Percentiles rank a stretch among this genome's conserved stretches.
phyloP scores from a whole-genome alignment of 2,113 vertebrate species.

The Piaya cayana region DNA sequence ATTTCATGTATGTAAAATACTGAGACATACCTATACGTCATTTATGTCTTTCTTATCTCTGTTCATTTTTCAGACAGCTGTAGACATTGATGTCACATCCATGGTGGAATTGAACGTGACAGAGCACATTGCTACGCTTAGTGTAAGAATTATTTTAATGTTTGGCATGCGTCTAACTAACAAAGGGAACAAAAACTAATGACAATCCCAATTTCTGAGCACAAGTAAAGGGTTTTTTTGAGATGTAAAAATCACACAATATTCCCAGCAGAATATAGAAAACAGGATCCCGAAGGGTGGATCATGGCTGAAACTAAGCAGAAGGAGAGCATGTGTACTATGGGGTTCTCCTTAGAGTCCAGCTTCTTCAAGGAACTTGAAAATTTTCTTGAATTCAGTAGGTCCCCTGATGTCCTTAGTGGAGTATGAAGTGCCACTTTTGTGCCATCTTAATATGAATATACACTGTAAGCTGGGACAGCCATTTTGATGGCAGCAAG shows the following conservation, averaged over 20 bases:
- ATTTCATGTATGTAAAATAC: not conserved
- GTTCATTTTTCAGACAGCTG: constrained; percentile 68
- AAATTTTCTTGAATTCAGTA: not conserved
- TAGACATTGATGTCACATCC: constrained; percentile 76
- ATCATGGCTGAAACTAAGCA: not conserved
- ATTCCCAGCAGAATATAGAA: not conserved
- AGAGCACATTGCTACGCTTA: constrained; percentile 48
- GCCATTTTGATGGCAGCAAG: not conserved
- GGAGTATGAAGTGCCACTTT: not conserved
- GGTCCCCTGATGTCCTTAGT: not conserved
- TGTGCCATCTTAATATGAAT: not conserved
- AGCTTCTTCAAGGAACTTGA: not conserved
- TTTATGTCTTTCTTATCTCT: not conserved
- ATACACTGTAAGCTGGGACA: not conserved
- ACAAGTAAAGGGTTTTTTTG: not conserved
- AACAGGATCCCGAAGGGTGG: not conserved
- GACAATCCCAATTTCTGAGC: not conserved
- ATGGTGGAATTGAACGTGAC: constrained; percentile 73
- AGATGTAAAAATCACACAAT: not conserved
- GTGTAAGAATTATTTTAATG: constrained; percentile 66
- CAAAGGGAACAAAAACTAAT: not conserved
- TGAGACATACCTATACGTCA: not conserved
- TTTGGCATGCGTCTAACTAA: not conserved
- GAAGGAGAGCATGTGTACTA: not conserved
- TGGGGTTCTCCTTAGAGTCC: not conserved